phyloP scores from a whole-genome alignment of 2,797 vertebrate genomes.

The Trematomus bernacchii region DNA sequence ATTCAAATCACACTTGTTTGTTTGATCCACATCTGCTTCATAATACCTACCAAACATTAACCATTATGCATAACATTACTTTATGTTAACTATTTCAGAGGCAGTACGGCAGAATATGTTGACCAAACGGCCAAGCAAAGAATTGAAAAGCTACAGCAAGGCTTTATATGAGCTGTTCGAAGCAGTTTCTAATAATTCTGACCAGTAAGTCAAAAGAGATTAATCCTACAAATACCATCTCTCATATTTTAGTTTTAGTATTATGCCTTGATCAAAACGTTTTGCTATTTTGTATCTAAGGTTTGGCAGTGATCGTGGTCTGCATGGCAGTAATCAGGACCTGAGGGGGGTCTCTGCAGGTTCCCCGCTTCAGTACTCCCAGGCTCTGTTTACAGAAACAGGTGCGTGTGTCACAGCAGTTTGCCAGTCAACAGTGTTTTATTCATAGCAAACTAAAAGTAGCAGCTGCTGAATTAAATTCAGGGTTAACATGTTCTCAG shows the following conservation, averaged over 20 bases:
- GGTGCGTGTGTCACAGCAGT: slow-evolving; percentile 70
- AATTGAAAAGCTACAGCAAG: slow-evolving; percentile 67
- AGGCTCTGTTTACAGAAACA: slow-evolving; percentile 75
- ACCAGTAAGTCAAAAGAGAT: slow-evolving; percentile 72
- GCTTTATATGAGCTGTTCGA: slow-evolving; percentile 76
- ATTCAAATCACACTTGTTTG: not conserved
- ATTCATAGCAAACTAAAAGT: not conserved
- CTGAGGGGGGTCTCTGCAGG: slow-evolving; percentile 58
- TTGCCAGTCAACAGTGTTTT: not conserved
- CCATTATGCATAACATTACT: not conserved
- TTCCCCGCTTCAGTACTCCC: slow-evolving; percentile 63
- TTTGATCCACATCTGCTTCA: not conserved
- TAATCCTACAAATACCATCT: not conserved
- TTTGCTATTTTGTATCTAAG: slow-evolving; percentile 55
- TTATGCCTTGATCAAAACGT: not conserved
- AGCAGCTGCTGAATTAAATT: slow-evolving; percentile 15
- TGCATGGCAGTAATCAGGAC: slow-evolving; percentile 68
- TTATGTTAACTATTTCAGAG: slow-evolving; percentile 31
- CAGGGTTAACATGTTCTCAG: not conserved
- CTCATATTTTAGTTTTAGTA: not conserved
- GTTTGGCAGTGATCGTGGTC: slow-evolving; percentile 68
- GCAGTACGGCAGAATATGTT: slow-evolving; percentile 5
- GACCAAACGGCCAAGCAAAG: slow-evolving; percentile 56
- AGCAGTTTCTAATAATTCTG: slow-evolving; percentile 61
- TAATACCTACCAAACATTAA: not conserved